phyloP scores from a whole-genome alignment of 2,113 vertebrate genomes.

The Spea bombifrons region DNA sequence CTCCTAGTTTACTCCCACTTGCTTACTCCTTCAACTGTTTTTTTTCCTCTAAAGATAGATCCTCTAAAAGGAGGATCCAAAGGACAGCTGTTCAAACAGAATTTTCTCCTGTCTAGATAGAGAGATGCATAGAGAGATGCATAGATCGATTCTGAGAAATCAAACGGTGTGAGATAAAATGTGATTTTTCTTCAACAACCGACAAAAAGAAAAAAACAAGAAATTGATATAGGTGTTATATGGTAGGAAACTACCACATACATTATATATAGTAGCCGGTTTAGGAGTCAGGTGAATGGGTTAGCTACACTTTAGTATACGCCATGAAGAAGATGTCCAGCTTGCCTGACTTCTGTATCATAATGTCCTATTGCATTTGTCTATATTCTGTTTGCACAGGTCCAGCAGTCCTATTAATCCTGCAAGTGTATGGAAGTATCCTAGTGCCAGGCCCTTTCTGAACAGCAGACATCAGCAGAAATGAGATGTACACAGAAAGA shows the following conservation, averaged over 20 bases:
- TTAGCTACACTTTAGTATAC: background rate
- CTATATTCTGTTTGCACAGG: background rate
- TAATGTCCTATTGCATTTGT: background rate
- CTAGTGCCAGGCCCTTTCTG: background rate
- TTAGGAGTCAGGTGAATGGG: no score
- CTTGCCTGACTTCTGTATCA: background rate
- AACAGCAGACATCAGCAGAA: background rate
- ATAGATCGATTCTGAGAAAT: background rate
- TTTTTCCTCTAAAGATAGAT: slow-evolving; percentile 24
- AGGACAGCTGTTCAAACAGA: slow-evolving; percentile 22
- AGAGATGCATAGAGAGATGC: background rate
- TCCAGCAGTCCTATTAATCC: slow-evolving; percentile 4
- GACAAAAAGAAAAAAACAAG: background rate
- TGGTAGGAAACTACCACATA: background rate
- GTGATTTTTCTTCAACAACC: background rate
- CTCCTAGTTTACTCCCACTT: background rate
- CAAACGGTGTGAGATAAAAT: background rate
- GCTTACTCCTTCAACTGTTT: background rate
- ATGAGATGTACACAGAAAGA: background rate
- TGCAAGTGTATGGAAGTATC: background rate
- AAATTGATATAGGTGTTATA: background rate
- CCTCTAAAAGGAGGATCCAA: slow-evolving; percentile 18
- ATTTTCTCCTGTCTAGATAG: background rate
- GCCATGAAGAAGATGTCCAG: background rate
- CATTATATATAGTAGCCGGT: no score